Conservation (phyloP, 2,113 vertebrate genomes). For the Propithecus coquereli region DNA sequence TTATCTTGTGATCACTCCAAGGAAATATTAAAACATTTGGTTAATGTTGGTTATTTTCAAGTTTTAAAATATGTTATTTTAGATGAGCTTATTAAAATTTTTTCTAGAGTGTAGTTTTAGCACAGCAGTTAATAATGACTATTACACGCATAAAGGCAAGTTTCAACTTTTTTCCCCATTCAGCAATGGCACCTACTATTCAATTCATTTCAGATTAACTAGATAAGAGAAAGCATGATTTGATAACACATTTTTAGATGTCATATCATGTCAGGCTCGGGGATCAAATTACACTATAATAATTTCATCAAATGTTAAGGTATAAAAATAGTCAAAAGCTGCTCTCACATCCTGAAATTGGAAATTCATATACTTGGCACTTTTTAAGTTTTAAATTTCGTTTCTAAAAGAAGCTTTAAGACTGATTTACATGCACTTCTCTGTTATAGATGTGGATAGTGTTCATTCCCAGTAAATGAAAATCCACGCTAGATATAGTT, state of each 20-base stretch:
- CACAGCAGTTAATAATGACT: background rate
- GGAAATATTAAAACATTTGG: background rate
- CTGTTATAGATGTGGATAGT: background rate
- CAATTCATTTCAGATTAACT: background rate
- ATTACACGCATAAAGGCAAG: background rate
- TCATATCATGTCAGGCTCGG: background rate
- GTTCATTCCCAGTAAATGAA: constrained; percentile 23
- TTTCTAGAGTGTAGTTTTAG: background rate
- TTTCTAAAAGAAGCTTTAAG: constrained; percentile 24
- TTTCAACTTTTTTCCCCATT: background rate
- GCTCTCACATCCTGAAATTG: background rate
- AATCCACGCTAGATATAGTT: constrained; percentile 9
- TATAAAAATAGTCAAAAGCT: background rate
- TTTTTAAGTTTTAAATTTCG: background rate
- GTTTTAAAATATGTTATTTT: constrained; percentile 7
- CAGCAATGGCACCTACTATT: background rate
- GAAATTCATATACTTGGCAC: background rate
- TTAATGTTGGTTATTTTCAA: background rate
- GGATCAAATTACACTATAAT: background rate
- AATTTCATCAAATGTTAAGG: constrained; percentile 5
- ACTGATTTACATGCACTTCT: background rate
- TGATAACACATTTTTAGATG: background rate
- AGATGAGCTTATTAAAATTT: background rate
- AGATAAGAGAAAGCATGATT: background rate
- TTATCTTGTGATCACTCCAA: background rate